A percentile compares a stretch with the other conserved stretches of the same genome.
Evolutionary conservation across 2,113 vertebrate species (phyloP).

Genomic region (Hystrix brachyura): DNA sequence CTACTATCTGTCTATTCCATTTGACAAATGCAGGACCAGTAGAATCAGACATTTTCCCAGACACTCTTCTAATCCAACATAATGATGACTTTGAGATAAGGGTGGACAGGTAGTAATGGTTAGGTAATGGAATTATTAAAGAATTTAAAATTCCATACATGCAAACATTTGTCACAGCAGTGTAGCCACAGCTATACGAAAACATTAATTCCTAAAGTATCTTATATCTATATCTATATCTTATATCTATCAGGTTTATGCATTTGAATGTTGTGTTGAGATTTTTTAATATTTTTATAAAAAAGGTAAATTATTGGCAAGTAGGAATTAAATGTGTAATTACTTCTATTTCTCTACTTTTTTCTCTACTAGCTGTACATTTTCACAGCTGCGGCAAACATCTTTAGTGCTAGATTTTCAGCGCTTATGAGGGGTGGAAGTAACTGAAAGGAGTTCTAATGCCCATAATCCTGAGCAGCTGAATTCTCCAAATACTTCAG

Average conservation of each 20-base stretch:
- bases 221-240: not conserved
- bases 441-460: constrained; percentile 17
- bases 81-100: not conserved
- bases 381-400: constrained; percentile 44
- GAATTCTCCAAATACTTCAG: constrained; percentile 68
- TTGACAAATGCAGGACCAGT: not conserved
- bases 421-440: not conserved
- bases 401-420: not conserved
- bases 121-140: not conserved
- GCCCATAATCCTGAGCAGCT: constrained; percentile 5
- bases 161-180: not conserved
- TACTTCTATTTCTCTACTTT: not conserved
- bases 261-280: not conserved
- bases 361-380: not conserved
- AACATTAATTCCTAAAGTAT: not conserved
- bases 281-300: not conserved
- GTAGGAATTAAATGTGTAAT: not conserved
- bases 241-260: not conserved
- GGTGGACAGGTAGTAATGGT: not conserved
- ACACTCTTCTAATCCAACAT: not conserved
- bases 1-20: not conserved
- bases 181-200: not conserved
- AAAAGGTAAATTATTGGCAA: not conserved
- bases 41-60: not conserved
- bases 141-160: not conserved